Percentiles rank a stretch among this genome's conserved stretches.
phyloP scores from a whole-genome alignment of 2,113 vertebrate species.

The Romanogobio albipinnatus region DNA sequence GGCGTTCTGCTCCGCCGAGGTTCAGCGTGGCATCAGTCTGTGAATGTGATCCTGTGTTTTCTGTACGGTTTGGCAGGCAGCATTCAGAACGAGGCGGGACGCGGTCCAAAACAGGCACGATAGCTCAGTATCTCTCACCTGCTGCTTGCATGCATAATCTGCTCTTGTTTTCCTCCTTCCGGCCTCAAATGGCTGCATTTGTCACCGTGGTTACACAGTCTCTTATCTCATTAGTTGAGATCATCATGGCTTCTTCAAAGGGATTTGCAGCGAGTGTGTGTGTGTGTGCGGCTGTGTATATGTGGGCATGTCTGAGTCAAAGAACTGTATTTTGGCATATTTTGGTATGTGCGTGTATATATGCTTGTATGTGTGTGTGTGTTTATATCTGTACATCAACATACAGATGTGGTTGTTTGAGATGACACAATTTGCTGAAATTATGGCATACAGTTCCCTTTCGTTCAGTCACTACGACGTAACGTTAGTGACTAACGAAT shows the following conservation, averaged over 20 bases:
- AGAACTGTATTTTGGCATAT: neutral
- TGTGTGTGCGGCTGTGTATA: neutral
- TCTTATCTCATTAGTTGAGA: conserved; percentile 55
- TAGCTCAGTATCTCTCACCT: conserved; percentile 40
- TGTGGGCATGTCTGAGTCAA: neutral
- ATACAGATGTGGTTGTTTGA: neutral
- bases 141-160: conserved; percentile 50
- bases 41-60: conserved; percentile 34
- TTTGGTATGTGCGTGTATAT: neutral
- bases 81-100: conserved; percentile 13
- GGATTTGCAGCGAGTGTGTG: conserved; percentile 5
- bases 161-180: conserved; percentile 18
- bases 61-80: conserved; percentile 18
- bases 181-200: conserved; percentile 51
- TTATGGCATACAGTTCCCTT: neutral
- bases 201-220: conserved; percentile 52
- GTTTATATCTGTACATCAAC: neutral
- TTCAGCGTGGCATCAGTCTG: conserved; percentile 16
- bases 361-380: neutral
- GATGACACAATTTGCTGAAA: neutral
- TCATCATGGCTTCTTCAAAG: conserved; percentile 50
- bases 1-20: neutral
- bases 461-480: too few relatives aligned
- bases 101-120: conserved; percentile 32
- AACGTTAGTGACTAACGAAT: too few relatives aligned